Percentiles rank a stretch among this genome's conserved stretches.
These are phyloP conservation scores for Saiga tatarica DNA, from an alignment of 2,113 vertebrate genomes.

Conservation along the genomic window DNA sequence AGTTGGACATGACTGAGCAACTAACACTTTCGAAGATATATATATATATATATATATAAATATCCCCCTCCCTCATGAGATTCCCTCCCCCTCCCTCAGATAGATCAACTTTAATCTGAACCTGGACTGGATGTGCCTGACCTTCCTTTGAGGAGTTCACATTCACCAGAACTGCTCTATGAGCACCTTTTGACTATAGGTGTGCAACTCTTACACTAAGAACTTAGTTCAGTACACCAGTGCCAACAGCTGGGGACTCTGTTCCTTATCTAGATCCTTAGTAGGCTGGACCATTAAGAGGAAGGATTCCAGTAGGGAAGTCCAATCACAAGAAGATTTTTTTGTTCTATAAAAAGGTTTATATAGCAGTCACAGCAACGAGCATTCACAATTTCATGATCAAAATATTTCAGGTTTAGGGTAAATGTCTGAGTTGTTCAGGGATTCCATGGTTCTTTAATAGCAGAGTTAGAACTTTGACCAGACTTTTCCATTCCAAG, in stretches of 20 bases:
- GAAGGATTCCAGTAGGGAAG: background rate
- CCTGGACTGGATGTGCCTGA: background rate
- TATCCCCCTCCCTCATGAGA: background rate
- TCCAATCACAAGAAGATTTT: background rate
- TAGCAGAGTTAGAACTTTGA: background rate
- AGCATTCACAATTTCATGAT: background rate
- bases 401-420: background rate
- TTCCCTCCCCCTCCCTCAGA: background rate
- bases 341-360: background rate
- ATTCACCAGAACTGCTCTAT: background rate
- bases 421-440: background rate
- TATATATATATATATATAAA: background rate
- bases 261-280: background rate
- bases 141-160: background rate
- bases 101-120: background rate
- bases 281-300: background rate
- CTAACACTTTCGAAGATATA: background rate
- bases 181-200: background rate
- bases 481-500: background rate
- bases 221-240: background rate
- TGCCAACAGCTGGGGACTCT: background rate
- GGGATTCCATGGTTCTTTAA: background rate
- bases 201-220: background rate
- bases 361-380: background rate
- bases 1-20: rapidly evolving